These are phyloP conservation scores for Arion vulgaris DNA, from an alignment of 1,140 invertebrate genomes.

Conservation along the genomic window DNA sequence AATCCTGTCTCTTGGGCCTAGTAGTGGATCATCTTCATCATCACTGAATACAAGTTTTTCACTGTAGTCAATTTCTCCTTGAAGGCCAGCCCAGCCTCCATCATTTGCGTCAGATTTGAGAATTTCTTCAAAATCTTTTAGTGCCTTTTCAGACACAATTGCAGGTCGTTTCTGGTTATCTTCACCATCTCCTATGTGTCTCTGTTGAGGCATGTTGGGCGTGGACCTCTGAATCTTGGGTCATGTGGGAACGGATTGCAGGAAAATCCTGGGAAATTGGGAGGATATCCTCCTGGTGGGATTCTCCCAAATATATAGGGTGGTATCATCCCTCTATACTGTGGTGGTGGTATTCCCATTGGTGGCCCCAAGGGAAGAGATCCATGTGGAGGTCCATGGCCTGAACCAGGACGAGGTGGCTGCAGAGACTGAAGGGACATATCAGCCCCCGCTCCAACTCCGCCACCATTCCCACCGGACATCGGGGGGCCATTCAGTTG, in stretches of 20 bases:
- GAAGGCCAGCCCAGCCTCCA: conserved; percentile 85
- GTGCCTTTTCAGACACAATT: conserved; percentile 94
- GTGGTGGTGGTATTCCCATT: conserved; percentile 71
- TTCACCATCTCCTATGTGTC: conserved; percentile 47
- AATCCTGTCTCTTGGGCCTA: conserved; percentile 34
- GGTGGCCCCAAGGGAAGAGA: conserved; percentile 66
- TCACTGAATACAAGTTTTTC: conserved; percentile 95
- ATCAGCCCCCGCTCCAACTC: conserved; percentile 42
- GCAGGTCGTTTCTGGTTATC: conserved; percentile 75
- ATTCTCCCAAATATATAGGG: conserved; percentile 73
- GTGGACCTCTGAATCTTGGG: conserved; percentile 64
- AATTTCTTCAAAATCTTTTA: conserved; percentile 92
- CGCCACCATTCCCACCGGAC: conserved; percentile 60
- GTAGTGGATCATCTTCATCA: conserved; percentile 81
- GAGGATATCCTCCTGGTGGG: conserved; percentile 64
- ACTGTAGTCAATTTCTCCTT: conserved; percentile 94
- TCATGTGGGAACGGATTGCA: conserved; percentile 69
- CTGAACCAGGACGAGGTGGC: conserved; percentile 72
- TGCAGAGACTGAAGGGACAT: conserved; percentile 77
- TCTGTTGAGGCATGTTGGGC: conserved; percentile 55
- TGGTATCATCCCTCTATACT: conserved; percentile 83
- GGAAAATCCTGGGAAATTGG: conserved; percentile 71
- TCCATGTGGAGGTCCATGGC: conserved; percentile 66
- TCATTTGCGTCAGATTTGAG: conserved; percentile 82
- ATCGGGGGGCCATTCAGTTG: conserved; percentile 70